phyloP scores from a whole-genome alignment of 2,888 invertebrate genomes.

The Pandemis heparana region DNA sequence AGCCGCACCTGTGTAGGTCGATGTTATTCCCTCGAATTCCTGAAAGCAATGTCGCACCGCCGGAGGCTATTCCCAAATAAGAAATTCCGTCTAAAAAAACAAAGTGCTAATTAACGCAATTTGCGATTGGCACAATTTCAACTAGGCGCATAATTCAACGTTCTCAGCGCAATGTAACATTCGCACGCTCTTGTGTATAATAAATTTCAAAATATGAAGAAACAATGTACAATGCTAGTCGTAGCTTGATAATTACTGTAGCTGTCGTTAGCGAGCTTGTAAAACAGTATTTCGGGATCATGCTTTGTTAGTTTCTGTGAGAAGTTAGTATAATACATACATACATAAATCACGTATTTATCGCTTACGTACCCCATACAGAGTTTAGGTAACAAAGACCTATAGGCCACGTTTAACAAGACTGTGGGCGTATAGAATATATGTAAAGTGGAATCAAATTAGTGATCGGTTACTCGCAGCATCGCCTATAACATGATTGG shows the following conservation, averaged over 20 bases:
- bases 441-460: too few relatives aligned
- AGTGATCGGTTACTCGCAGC: too few relatives aligned
- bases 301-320: background rate
- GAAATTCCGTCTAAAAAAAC: constrained; percentile 30
- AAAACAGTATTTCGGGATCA: background rate
- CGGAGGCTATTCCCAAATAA: constrained; percentile 3
- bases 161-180: constrained; percentile 14
- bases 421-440: too few relatives aligned
- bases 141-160: constrained; percentile 6
- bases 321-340: too few relatives aligned
- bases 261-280: constrained; percentile 10
- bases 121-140: constrained; percentile 21
- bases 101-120: constrained; percentile 37
- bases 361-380: too few relatives aligned
- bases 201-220: constrained; percentile 18
- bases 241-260: constrained; percentile 14
- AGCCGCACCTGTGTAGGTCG: background rate
- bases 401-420: too few relatives aligned
- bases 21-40: background rate
- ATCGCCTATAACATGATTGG: too few relatives aligned
- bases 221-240: constrained; percentile 17
- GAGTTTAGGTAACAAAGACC: too few relatives aligned
- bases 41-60: background rate
- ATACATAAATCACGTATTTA: too few relatives aligned
- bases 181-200: constrained; percentile 23